Evolutionary conservation across 2,888 invertebrate genomes (phyloP), one percentile per base, ranked within the genome.

Genomic region (Agelastica alni): DNA sequence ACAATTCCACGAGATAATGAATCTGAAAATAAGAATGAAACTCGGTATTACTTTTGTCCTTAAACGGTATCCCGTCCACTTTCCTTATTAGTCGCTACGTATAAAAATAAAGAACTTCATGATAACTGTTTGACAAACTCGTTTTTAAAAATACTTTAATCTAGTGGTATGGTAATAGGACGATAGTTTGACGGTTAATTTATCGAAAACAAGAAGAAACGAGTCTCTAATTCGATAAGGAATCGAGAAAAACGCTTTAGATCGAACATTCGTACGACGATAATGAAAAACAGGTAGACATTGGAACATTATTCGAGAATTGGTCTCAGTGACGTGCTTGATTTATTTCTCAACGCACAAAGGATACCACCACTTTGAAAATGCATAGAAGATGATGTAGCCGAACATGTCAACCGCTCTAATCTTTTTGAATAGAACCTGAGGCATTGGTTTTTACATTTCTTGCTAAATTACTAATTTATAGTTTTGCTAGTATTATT

Each of bases 41-140:
- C 26, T 22, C 7, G 5, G 30, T 48, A 58, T 54, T 51, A 42
- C 52, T 12, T 51, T 52, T 52, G 31, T 39, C 59, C 59, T 56
- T 56, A 59, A 53, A 52, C 46, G 56, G 58, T 5, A 41, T 37
- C 51, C 46, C 56, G 51, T 60, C 62, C 51, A 63, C 59, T 64
- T 62, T 63, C 61, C 64, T 64, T 64, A 63, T 64, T 61, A 55
- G 64, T 55, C 43, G 52, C 47, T 9, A 45, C 32, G 45, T 36
- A 51, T 26, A 57, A 48, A 60, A 61, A 61, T 60, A 57, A 53
- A 63, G 59, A 55, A 62, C 59, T 58, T 52, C 49, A 22, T 47
- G 45, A 59, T 60, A 52, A 58, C 48, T 36, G 46, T 22, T 48
- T 26, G 31, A 44, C 30, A 46, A 52, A 48, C 26, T 34, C 6